Conservation (phyloP, 2,113 vertebrate genomes). For the Eudorcas thomsonii region DNA sequence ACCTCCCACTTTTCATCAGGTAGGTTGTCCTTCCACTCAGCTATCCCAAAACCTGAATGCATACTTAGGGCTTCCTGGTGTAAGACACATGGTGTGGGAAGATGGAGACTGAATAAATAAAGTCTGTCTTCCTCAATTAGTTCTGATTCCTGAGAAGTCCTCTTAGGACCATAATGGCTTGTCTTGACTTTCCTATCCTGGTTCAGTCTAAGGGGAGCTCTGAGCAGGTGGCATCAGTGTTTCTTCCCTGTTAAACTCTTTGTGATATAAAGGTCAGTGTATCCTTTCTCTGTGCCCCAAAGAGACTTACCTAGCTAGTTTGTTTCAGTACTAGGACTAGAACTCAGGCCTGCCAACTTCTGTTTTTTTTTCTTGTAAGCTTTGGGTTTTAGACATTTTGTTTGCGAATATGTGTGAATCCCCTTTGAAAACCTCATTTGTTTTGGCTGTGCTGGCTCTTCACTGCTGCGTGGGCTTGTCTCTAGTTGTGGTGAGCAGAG, state of each 20-base stretch:
- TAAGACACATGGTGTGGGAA: neutral
- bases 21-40: slow-evolving; percentile 68
- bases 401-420: neutral
- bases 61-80: neutral
- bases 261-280: neutral
- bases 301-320: neutral
- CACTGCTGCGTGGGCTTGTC: neutral
- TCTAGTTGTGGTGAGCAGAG: neutral
- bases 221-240: neutral
- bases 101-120: neutral
- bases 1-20: slow-evolving; percentile 90
- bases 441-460: neutral
- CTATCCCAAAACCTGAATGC: neutral
- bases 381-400: neutral
- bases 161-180: neutral
- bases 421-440: neutral
- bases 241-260: neutral
- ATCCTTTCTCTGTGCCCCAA: neutral
- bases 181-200: neutral
- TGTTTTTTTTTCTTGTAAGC: neutral
- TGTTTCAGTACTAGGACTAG: neutral
- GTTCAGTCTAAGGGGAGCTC: neutral
- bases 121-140: neutral
- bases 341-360: neutral
- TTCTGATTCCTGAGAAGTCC: neutral